These are phyloP conservation scores for Alfaro cultratus DNA, from an alignment of 2,797 vertebrate species.

Conservation along the genomic window DNA sequence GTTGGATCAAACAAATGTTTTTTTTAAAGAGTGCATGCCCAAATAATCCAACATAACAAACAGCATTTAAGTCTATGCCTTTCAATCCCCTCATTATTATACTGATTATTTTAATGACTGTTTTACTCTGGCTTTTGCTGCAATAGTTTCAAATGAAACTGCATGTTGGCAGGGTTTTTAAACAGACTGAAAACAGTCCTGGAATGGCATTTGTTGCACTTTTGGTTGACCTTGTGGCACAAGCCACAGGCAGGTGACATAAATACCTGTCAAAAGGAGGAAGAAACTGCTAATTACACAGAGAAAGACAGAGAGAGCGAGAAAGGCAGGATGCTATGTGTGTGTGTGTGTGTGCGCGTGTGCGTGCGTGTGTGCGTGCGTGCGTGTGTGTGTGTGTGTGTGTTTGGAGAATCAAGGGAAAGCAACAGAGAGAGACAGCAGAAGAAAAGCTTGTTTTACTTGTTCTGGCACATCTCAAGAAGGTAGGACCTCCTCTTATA, in stretches of 20 bases:
- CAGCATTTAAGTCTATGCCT: not conserved
- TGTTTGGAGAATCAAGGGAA: slow-evolving; percentile 34
- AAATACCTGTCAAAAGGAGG: slow-evolving; percentile 42
- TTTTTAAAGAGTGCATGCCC: not conserved
- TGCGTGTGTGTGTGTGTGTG: slow-evolving; percentile 6
- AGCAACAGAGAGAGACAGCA: slow-evolving; percentile 35
- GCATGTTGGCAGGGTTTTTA: not conserved
- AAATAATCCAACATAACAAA: not conserved
- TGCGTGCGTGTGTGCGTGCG: slow-evolving; percentile 3
- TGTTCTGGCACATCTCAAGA: slow-evolving; percentile 74
- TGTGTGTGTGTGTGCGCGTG: not conserved
- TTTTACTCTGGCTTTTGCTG: not conserved
- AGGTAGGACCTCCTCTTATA: slow-evolving; percentile 63
- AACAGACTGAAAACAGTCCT: not conserved
- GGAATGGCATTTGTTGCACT: slow-evolving; percentile 23
- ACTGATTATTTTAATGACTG: not conserved
- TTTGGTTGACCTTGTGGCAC: slow-evolving; percentile 20
- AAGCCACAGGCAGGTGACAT: slow-evolving; percentile 37
- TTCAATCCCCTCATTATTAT: not conserved
- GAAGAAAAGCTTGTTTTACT: slow-evolving; percentile 75
- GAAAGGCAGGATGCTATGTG: slow-evolving; percentile 1
- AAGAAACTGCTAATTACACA: slow-evolving; percentile 26
- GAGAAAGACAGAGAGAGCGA: slow-evolving; percentile 34
- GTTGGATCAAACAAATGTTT: not conserved
- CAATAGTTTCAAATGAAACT: slow-evolving; percentile 26